Base-by-base conservation (phyloP, 2,113 vertebrate genomes). In the Sorex araneus region DNA sequence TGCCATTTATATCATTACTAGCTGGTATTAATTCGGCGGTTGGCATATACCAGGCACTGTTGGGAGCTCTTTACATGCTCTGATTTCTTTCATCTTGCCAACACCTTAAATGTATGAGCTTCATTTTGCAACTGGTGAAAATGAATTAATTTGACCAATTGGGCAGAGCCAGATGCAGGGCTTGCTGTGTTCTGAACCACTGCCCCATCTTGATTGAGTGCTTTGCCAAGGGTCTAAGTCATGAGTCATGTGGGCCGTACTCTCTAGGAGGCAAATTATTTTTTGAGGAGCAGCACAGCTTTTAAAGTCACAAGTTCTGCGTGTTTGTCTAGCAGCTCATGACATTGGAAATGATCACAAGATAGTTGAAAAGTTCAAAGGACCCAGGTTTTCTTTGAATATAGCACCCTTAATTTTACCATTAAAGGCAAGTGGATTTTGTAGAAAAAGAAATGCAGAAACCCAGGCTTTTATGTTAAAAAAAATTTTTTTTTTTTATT, bases 291-390 rank as follows among this genome's bases (percentile, higher is more conserved):
- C 10, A 75, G 25, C 45, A 71, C 74, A 82, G 4, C 23, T 63
- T n/a, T 74, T 66, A 57, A 87, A 40, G 10, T 28, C 21, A 32
- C 23, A 63, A 34, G 74, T 66, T 43, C 21, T 87, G 10, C 83
- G 32, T 63, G 9, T 78, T 13, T 6, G 0, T 74, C 36, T 81
- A 30, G 74, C 82, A 82, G 87, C 10, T 9, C 30, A 32, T 18
- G 18, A 74, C 40, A 3, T 63, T 18, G 96, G 78, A 79, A 90
- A 91, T 90, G 93, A 91, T 96, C 86, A 94, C 45, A 45, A 75
- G 78, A 63, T 91, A 83, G 93, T 87, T 96, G 70, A 92, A 84
- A 96, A 80, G n/a, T 94, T 93, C 91, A 96, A 71, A 95, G 91
- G 91, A 89, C 89, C 83, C 94, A 91, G 74, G 43, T 93, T 96